phyloP scores from a whole-genome alignment of 2,797 vertebrate genomes.

The Ispidina picta region DNA sequence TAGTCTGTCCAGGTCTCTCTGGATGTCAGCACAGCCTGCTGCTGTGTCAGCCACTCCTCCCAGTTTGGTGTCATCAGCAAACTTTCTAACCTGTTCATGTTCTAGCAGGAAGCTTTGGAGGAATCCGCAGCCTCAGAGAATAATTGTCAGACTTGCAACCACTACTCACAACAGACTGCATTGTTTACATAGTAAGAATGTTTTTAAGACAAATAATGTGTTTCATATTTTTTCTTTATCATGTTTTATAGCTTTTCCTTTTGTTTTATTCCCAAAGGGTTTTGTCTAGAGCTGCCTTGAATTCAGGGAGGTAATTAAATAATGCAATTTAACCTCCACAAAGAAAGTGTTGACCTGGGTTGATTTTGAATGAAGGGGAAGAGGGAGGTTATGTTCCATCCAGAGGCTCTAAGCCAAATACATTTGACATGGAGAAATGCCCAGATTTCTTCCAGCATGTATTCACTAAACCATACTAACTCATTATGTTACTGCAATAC shows the following conservation, averaged over 20 bases:
- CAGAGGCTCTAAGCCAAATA: conserved; percentile 37
- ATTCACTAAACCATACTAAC: conserved; percentile 36
- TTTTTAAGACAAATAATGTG: not conserved
- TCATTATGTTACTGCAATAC: conserved; percentile 18
- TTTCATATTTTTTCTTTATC: conserved; percentile 21
- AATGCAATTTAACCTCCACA: not conserved
- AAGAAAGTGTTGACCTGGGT: conserved; percentile 22
- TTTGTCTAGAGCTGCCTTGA: not conserved
- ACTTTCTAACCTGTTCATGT: not conserved
- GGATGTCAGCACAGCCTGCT: too few relatives aligned
- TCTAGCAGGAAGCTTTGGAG: not conserved
- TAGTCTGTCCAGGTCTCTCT: too few relatives aligned
- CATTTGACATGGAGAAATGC: conserved; percentile 52
- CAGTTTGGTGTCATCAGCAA: too few relatives aligned
- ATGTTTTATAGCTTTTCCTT: conserved; percentile 23
- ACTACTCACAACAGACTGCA: not conserved
- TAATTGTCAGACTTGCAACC: not conserved
- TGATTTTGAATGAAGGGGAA: conserved; percentile 30
- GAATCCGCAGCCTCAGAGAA: not conserved
- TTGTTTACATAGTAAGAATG: conserved; percentile 20
- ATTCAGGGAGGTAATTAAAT: conserved; percentile 33
- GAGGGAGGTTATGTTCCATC: conserved; percentile 5
- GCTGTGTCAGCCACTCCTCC: too few relatives aligned
- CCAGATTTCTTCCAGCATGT: conserved; percentile 37
- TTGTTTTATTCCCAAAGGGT: conserved; percentile 12